Base-by-base conservation (phyloP, 2,113 vertebrate genomes). In the Lepus americanus region DNA sequence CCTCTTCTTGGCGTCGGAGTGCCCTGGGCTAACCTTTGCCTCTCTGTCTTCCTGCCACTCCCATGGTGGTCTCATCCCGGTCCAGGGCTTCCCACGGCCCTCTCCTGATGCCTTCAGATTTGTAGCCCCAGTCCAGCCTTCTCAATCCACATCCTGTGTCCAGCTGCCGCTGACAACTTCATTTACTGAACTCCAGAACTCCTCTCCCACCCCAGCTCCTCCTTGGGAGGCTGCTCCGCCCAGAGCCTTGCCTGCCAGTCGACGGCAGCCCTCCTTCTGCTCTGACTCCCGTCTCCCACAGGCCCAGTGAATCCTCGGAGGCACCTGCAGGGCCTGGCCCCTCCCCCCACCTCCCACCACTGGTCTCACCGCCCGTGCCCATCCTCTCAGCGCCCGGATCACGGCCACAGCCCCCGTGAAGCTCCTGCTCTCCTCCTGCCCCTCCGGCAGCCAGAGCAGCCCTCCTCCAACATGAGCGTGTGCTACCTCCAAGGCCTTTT, bases 331-430 rank as follows among this genome's bases (percentile, higher is more conserved):
- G 59, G 25, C n/a, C 20, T 44, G 64, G 27, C 44, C 44, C 1
- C 27, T 9, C 72, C 36, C 4, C 29, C 64, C 22, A 19, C 49
- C 17, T 73, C n/a, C 0, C 0, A n/a, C 44, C 9, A 11, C 2
- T 1, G 25, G n/a, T 44, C 4, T 29, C 23, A 10, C 25, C 17
- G 69, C 25, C 31, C 31, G 12, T 5, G 61, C 31, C 51, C 4
- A 1, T 36, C 7, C 0, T 16, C 20, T 73, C 64, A 25, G 2
- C 0, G 61, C 9, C 23, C 8, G 3, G 6, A 6, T 64, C 80
- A 20, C 16, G 20, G 22, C 55, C 63, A 23, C 14, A 14, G 20
- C n/a, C 63, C 88, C 78, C 25, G 1, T 0, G 9, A 49, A 29
- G 6, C 19, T 69, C 83, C 81, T 87, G 69, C 69, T 36, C 39